Evolutionary conservation across 2,113 vertebrate genomes (phyloP).

Genomic region (Istiophorus platypterus): DNA sequence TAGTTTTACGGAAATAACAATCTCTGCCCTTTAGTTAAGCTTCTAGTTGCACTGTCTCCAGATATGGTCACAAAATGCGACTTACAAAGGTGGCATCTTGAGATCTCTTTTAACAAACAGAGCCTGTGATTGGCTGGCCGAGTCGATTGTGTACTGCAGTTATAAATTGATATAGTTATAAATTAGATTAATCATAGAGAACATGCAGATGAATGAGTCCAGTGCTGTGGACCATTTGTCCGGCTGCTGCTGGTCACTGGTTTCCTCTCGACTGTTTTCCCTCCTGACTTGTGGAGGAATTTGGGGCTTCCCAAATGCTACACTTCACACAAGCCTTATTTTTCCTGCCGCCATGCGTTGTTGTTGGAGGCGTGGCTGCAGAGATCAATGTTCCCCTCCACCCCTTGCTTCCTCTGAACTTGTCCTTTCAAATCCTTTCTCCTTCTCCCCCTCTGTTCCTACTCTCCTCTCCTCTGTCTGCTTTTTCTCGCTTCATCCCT

Average conservation of each 20-base stretch:
- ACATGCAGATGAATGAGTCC: no score
- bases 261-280: background rate
- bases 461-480: background rate
- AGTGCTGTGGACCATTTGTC: no score
- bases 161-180: no score
- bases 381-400: constrained; percentile 29
- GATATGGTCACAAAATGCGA: no score
- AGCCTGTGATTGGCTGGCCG: no score
- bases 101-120: no score
- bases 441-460: background rate
- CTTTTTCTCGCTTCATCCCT: background rate
- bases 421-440: background rate
- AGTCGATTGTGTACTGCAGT: no score
- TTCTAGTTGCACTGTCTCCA: no score
- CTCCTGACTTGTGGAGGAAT: constrained; percentile 37
- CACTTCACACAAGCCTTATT: constrained; percentile 28
- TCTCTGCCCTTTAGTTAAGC: no score
- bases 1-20: no score
- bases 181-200: background rate
- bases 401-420: background rate
- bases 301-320: constrained; percentile 44
- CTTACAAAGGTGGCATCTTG: no score
- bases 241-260: background rate
- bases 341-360: constrained; percentile 56
- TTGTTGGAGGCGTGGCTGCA: constrained; percentile 20